These are phyloP conservation scores for Leptodactylus fallax DNA, from an alignment of 2,797 vertebrate genomes.

Conservation along the genomic window DNA sequence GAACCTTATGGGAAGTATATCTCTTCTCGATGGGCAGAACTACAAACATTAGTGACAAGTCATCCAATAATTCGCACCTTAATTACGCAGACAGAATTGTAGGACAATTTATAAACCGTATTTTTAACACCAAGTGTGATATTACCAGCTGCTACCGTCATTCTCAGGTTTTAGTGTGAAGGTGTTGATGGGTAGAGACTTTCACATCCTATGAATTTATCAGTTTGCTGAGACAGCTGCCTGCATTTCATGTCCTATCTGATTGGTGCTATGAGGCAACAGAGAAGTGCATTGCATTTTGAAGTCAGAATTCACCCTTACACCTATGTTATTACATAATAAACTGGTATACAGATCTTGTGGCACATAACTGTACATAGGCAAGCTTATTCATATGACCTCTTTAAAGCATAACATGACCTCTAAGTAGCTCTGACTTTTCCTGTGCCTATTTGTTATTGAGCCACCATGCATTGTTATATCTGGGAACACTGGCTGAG, in stretches of 20 bases:
- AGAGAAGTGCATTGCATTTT: background rate
- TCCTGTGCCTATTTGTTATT: background rate
- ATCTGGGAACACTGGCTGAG: background rate
- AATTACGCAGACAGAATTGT: background rate
- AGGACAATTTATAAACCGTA: background rate
- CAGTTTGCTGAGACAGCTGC: background rate
- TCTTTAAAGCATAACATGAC: background rate
- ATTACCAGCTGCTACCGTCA: background rate
- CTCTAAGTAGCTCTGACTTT: background rate
- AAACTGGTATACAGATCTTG: background rate
- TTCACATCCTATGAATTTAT: conserved; percentile 7
- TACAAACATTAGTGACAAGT: background rate
- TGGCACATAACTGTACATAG: background rate
- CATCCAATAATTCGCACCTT: background rate
- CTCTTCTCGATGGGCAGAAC: background rate
- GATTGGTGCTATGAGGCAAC: background rate
- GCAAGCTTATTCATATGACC: background rate
- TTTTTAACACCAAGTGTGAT: background rate
- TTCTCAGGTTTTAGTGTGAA: conserved; percentile 7
- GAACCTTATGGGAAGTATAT: background rate
- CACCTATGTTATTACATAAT: background rate
- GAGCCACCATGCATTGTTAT: background rate
- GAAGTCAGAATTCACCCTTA: background rate
- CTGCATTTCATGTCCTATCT: conserved; percentile 1
- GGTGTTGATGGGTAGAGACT: background rate